Base-by-base conservation (phyloP, 2,797 vertebrate genomes). In the Serranus cabrilla region DNA sequence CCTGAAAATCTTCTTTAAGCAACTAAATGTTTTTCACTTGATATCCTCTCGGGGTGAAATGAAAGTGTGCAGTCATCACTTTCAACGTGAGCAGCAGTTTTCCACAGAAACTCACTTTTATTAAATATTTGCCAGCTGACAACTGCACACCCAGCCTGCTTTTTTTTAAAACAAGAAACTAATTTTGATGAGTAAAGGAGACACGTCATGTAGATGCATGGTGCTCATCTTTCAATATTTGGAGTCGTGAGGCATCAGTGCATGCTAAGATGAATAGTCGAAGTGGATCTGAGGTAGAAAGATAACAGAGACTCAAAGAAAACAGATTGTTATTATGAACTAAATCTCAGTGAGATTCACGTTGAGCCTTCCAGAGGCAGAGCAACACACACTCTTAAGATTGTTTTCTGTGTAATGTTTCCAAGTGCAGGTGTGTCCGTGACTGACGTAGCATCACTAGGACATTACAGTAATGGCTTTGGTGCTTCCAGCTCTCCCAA, bases 391-490 rank as follows among this genome's bases (percentile, higher is more conserved):
- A 20, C 20, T 40, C 40, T 61, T 58, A 11, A 56, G 12, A n/a
- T 37, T 50, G 39, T 27, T 76, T 70, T 61, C 16, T 57, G 47
- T 7, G 23, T n/a, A n/a, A 45, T 73, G 46, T 76, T 76, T 60
- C 63, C n/a, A 57, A 43, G 60, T 51, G 17, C 49, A 76, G 40
- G 69, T 46, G 64, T 55, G 51, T 50, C 16, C 8, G 11, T 77
- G 82, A 73, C 37, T 60, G 68, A 65, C 64, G 6, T 4, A 6
- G 13, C 50, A 47, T 84, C 56, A 43, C 6, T 6, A 14, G 18
- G 11, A 51, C 63, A 58, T 80, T 42, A 73, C 56, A 71, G 51
- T 77, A 46, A 82, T 37, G 56, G 31, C 57, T 61, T 68, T 37
- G 54, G 23, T 25, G 52, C 58, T n/a, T 64, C 51, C 77, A 82